phyloP scores from a whole-genome alignment of 2,888 invertebrate genomes.

The Tipula confusa region DNA sequence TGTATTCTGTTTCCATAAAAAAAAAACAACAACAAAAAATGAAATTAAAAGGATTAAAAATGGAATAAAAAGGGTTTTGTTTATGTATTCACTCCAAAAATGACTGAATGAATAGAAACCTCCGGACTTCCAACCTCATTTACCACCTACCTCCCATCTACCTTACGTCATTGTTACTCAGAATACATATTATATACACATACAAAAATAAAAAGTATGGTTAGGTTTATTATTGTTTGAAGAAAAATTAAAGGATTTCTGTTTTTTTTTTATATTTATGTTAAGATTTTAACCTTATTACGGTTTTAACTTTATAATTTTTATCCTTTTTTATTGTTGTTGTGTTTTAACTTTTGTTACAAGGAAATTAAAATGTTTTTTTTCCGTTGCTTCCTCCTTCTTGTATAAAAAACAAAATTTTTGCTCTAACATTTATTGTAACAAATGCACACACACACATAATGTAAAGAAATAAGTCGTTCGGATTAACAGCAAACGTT shows the following conservation, averaged over 20 bases:
- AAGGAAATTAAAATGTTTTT: neutral
- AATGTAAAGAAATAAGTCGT: no score
- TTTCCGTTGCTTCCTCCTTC: neutral
- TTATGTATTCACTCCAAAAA: neutral
- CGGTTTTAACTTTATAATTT: conserved; percentile 25
- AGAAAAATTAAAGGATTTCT: conserved; percentile 5
- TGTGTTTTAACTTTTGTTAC: conserved; percentile 8
- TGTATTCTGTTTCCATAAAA: conserved; percentile 3
- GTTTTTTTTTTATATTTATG: neutral
- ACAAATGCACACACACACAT: no score
- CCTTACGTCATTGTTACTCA: neutral
- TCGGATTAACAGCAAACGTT: no score
- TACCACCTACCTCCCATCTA: neutral
- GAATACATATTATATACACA: neutral
- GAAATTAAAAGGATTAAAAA: conserved; percentile 25
- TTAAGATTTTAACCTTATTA: conserved; percentile 20
- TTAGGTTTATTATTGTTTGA: conserved; percentile 9
- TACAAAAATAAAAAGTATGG: neutral
- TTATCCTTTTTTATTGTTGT: neutral
- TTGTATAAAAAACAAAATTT: no score
- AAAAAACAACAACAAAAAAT: neutral
- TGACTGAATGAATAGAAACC: neutral
- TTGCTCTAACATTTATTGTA: neutral
- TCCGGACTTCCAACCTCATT: neutral
- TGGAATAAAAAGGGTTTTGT: conserved; percentile 9